Evolutionary conservation across 1,140 invertebrate species (phyloP), one percentile per base, ranked within the genome.

Genomic region (Ridgeia piscesae): DNA sequence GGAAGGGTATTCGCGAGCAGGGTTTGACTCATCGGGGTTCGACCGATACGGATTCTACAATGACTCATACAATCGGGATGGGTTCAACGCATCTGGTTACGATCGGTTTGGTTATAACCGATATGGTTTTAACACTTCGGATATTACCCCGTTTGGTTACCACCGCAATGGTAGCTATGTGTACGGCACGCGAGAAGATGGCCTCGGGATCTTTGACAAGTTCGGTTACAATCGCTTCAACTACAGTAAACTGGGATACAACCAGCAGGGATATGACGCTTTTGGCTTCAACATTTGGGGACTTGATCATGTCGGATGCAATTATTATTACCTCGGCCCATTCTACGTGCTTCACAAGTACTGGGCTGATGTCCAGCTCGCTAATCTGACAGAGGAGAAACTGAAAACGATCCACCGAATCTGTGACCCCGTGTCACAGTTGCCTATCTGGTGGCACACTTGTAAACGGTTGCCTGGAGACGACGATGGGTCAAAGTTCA

Each of bases 281-380:
- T 95, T 94, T 94, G 95, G 95, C 33, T 95, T 94, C 93, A 93
- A 94, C 92, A 93, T 92, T 4, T 93, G 92, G 31, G 95, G 95
- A 6, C 94, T 94, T 92, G 94, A 95, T 89, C 77, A 92, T 33
- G 90, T 92, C 14, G 92, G 92, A 8, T 95, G 95, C 91, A 95
- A 95, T 88, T 94, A 94, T 48, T 95, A 94, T 88, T 94, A 92
- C 92, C 90, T 94, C 1, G 95, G 95, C 17, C 95, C 95, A 33
- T 92, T 94, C 50, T 93, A 94, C 91, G 93, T 95, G 50, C 89
- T 94, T n/a, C 94, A 94, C 9, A 94, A 94, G 91, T 92, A 92
- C 31, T 94, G 94, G 91, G 89, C 94, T 33, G 93, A 93, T 77
- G 35, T 93, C 11, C 92, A 94, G 34, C 92, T 95, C 21, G 94